Conservation (phyloP, 1,140 invertebrate species). For the Papilio polyxenes region DNA sequence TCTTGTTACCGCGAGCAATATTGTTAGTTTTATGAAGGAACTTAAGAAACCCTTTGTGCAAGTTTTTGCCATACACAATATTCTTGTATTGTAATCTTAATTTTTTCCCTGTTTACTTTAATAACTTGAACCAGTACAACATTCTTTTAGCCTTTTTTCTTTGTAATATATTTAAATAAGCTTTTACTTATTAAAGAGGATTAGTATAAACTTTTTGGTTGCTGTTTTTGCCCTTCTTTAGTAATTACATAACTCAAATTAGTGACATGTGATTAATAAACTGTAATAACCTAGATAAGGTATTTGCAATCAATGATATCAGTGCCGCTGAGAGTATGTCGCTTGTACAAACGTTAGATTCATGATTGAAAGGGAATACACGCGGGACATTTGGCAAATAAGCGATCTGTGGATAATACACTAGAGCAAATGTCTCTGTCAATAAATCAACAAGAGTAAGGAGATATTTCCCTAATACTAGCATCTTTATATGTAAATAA, state of each 20-base stretch:
- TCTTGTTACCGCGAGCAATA: constrained; percentile 75
- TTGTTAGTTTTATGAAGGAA: constrained; percentile 78
- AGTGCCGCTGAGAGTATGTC: constrained; percentile 40
- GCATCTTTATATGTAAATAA: not conserved
- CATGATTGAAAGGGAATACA: constrained; percentile 65
- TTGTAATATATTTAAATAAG: not conserved
- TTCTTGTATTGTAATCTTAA: constrained; percentile 46
- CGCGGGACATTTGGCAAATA: constrained; percentile 55
- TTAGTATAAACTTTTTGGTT: not conserved
- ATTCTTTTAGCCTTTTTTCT: constrained; percentile 16
- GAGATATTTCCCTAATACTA: not conserved
- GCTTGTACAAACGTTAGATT: constrained; percentile 54
- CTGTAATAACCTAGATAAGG: constrained; percentile 21
- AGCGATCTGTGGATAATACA: constrained; percentile 58
- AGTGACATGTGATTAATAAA: not conserved
- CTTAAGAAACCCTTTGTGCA: constrained; percentile 67
- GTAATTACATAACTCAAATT: too few relatives aligned
- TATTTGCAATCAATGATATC: constrained; percentile 40
- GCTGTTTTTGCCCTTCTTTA: not conserved
- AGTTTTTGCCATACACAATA: constrained; percentile 62
- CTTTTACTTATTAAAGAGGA: not conserved
- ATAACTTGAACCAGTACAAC: constrained; percentile 17
- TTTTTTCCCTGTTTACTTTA: constrained; percentile 45
- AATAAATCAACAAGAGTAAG: constrained; percentile 37
- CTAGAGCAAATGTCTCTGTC: constrained; percentile 58